Evolutionary conservation across 2,113 vertebrate species (phyloP), one percentile per base, ranked within the genome.

Genomic region (Blennius ocellaris): DNA sequence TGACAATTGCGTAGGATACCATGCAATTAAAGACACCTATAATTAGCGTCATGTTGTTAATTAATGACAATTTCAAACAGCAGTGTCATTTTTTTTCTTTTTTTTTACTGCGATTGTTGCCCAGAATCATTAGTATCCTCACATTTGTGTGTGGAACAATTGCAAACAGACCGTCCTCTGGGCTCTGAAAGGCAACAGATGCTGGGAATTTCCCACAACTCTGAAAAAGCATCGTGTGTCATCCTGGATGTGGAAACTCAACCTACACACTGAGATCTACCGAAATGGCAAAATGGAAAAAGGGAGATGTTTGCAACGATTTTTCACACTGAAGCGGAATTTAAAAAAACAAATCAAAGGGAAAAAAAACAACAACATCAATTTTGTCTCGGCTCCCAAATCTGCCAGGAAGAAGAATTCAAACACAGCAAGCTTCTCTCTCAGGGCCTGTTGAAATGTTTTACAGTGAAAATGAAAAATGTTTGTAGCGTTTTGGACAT

Each of bases 21-120:
- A 54, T 88, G 90, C 90, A 94, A 94, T 94, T 92, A 92, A 87
- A 92, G 80, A 91, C 74, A 89, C 87, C 84, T 86, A 90, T 93
- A 94, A 94, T 94, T 94, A 94, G 88, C 50, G 64, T 17, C 57
- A 78, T 89, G 82, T 85, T 88, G 87, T 91, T 92, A 94, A 94
- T 94, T 93, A 94, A 90, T 69, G 79, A 88, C 82, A 85, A 89
- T 86, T 89, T 87, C 56, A 56, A 83, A 81, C 82, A 81, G 82
- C 74, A 64, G 52, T 69, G 73, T 78, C 76, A 78, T 75, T 80
- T 82, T 84, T 88, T 65, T 81, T 72, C 67, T 78, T 75, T 80
- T 82, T 84, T 88, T 65, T 81, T 72, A 73, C 82, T 79, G 37
- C 53, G 66, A 80, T 69, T 16, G 65, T 67, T 58, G 58, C 55